A percentile compares a stretch with the other conserved stretches of the same genome.
Evolutionary conservation across 2,888 invertebrate genomes (phyloP).

Genomic region (Temnothorax ravouxi): DNA sequence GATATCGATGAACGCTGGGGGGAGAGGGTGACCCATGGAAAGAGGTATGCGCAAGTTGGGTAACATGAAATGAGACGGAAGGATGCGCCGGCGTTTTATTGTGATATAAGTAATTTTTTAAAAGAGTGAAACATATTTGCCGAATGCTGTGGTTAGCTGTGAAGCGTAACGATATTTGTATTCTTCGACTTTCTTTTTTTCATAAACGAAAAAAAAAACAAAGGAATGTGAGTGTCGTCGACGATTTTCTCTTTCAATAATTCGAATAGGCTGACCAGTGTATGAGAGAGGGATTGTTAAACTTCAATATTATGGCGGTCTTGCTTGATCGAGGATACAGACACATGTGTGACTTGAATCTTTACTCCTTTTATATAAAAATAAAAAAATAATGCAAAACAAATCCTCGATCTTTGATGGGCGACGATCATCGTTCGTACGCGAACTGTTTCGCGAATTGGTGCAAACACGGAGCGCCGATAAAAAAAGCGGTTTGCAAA

Average conservation of each 20-base stretch:
- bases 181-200: conserved; percentile 72
- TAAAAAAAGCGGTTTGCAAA: conserved; percentile 35
- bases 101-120: conserved; percentile 84
- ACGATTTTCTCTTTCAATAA: conserved; percentile 53
- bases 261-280: conserved; percentile 52
- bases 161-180: conserved; percentile 78
- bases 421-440: conserved; percentile 34
- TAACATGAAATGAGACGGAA: conserved; percentile 71
- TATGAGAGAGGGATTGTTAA: conserved; percentile 42
- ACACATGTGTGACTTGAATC: background rate
- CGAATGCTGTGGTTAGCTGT: conserved; percentile 82
- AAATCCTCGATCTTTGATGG: conserved; percentile 38
- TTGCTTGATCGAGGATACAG: background rate
- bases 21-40: conserved; percentile 4
- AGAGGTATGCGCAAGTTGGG: conserved; percentile 68
- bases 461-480: conserved; percentile 29
- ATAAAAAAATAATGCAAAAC: conserved; percentile 7
- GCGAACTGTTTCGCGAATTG: conserved; percentile 40
- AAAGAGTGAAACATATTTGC: conserved; percentile 79
- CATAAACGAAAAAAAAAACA: conserved; percentile 49
- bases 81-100: conserved; percentile 83
- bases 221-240: conserved; percentile 30
- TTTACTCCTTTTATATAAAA: background rate
- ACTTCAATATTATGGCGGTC: conserved; percentile 41
- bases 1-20: conserved; percentile 59